These are phyloP conservation scores for Phocoena sinus DNA, from an alignment of 2,113 vertebrate genomes.

Conservation along the genomic window DNA sequence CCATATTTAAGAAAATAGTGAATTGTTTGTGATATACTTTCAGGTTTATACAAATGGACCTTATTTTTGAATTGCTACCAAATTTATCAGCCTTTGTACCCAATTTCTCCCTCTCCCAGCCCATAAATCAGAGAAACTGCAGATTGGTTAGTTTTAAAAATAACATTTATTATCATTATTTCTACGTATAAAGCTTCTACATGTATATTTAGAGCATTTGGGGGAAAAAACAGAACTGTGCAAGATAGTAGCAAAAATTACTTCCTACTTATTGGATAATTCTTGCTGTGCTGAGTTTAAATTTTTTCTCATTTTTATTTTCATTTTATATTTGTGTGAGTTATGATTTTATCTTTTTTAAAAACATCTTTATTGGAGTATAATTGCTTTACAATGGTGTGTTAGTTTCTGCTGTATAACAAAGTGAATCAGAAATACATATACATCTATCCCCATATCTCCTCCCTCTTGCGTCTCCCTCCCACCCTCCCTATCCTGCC, in stretches of 20 bases:
- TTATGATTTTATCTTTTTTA: too few relatives aligned
- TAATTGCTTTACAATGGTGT: too few relatives aligned
- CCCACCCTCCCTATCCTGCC: too few relatives aligned
- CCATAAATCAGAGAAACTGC: slow-evolving; percentile 32
- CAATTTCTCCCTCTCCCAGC: slow-evolving; percentile 4
- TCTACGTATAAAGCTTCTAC: slow-evolving; percentile 38
- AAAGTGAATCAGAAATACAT: too few relatives aligned
- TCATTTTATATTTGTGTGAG: too few relatives aligned
- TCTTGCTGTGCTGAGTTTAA: slow-evolving; percentile 22
- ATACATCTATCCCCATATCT: too few relatives aligned
- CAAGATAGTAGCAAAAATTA: slow-evolving; percentile 16
- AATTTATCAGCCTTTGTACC: background rate
- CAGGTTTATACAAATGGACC: slow-evolving; percentile 17
- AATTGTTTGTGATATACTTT: slow-evolving; percentile 27
- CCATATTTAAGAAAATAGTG: slow-evolving; percentile 44
- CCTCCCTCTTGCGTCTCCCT: too few relatives aligned
- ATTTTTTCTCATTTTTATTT: background rate
- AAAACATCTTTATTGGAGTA: too few relatives aligned
- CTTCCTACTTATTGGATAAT: slow-evolving; percentile 2
- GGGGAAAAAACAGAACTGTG: background rate
- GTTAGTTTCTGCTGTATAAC: too few relatives aligned
- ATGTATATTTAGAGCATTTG: slow-evolving; percentile 20
- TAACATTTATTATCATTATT: slow-evolving; percentile 44
- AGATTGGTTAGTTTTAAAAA: slow-evolving; percentile 41
- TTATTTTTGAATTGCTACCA: slow-evolving; percentile 50